Conservation (phyloP, 2,113 vertebrate species). For the Corythornis cristatus region DNA sequence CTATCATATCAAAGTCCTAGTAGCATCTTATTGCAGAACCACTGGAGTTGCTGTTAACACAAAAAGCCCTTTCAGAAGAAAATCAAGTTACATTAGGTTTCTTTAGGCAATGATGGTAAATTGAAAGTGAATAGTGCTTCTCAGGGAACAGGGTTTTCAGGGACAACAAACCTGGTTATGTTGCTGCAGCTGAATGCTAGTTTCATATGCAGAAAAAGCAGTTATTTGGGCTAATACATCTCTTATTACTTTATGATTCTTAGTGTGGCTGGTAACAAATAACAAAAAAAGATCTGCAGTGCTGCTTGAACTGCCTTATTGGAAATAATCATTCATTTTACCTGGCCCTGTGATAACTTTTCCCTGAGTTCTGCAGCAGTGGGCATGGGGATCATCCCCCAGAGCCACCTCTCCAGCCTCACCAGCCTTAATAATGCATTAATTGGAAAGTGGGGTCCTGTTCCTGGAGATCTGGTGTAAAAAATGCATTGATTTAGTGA, state of each 20-base stretch:
- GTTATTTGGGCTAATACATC: neutral
- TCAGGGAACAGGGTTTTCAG: neutral
- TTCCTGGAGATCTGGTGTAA: neutral
- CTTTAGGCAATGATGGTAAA: neutral
- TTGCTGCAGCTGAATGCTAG: neutral
- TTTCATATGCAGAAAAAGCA: neutral
- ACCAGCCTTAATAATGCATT: fast-evolving
- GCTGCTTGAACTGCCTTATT: neutral
- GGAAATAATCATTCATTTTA: neutral
- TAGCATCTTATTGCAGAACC: neutral
- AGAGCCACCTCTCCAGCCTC: neutral
- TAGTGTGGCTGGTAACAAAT: neutral
- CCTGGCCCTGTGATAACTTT: neutral
- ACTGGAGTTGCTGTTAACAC: neutral
- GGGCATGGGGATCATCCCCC: fast-evolving
- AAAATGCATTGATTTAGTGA: neutral
- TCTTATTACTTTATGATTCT: neutral
- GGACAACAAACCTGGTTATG: neutral
- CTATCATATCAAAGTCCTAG: neutral
- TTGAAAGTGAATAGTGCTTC: conserved; percentile 12
- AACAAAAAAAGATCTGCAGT: neutral
- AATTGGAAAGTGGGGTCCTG: fast-evolving
- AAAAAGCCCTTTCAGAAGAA: neutral
- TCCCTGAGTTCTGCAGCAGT: neutral
- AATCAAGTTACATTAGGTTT: neutral